Base-by-base conservation (phyloP, 2,888 invertebrate species). In the Amphipoea lucens region DNA sequence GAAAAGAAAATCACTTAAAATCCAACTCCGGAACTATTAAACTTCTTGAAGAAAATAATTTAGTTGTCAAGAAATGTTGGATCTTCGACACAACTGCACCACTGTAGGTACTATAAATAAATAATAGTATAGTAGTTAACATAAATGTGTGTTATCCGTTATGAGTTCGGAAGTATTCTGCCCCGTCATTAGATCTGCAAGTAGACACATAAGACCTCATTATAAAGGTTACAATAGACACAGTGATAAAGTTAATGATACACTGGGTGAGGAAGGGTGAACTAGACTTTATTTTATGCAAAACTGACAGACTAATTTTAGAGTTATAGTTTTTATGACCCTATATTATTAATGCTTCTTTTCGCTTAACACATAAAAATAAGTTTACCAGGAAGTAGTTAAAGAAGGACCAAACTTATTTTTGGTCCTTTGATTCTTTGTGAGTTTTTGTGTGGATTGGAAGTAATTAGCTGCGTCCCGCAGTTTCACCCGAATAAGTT, bases 131-230 rank as follows among this genome's bases (percentile, higher is more conserved):
- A 48, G 20, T 14, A 20, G 23, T 42, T 20, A 68, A 36, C 78
- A n/a, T 48, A 69, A 12, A 74, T 57, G 84, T 87, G 84, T 85
- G 67, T 54, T 70, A 60, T 71, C 70, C 9, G 66, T 36, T 74
- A 67, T 65, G 63, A 71, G 76, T 40, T 42, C 81, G 29, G 23
- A 36, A 65, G 7, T 36, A 74, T 74, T 85, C 63, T 85, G 84
- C 20, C 29, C 40, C 7, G 23, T 57, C 45, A 68, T 54, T 72
- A 70, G 45, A 45, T 29, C 51, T 69, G 45, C 71, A 60, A 67
- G 70, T 86, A 72, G 87, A 29, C n/a, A 62, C 5, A 57, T 54
- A 60, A n/a, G 11, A 60, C 29, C 70, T 78, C 48, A 74, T 85
- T 73, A 79, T 79, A 71, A 74, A 79, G 23, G 45, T 70, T 67